Conservation (phyloP, 2,888 invertebrate genomes). For the Meiosimyza platycephala region DNA sequence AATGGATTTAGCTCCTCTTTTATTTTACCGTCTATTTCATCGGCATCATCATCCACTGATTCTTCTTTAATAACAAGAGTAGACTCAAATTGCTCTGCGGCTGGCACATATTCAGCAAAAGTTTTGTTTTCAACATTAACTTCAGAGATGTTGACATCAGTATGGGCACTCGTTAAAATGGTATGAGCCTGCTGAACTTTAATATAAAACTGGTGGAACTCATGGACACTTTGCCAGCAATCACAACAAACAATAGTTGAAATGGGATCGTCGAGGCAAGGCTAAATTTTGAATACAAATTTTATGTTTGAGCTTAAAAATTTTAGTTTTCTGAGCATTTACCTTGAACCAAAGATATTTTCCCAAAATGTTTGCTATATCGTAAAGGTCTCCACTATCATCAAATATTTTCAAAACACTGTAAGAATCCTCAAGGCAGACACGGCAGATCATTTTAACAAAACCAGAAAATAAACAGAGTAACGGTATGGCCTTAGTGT, state of each 20-base stretch:
- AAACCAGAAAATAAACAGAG: too few species aligned
- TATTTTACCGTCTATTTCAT: constrained; percentile 40
- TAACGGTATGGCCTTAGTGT: too few species aligned
- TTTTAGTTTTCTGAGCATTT: constrained; percentile 3
- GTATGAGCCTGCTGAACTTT: constrained; percentile 60
- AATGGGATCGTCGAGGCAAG: constrained; percentile 55
- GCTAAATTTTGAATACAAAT: constrained; percentile 40
- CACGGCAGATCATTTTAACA: constrained; percentile 60
- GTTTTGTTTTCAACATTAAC: neutral
- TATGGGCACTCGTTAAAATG: constrained; percentile 50
- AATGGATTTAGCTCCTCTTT: constrained; percentile 50
- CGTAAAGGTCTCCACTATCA: constrained; percentile 53
- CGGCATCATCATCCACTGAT: constrained; percentile 28
- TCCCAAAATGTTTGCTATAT: constrained; percentile 56
- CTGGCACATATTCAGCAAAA: too few species aligned
- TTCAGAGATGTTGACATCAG: neutral
- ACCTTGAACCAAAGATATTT: constrained; percentile 67
- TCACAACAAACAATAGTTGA: constrained; percentile 59
- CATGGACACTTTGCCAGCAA: constrained; percentile 58
- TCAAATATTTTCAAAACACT: constrained; percentile 62
- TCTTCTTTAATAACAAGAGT: constrained; percentile 40
- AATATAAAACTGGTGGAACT: constrained; percentile 58
- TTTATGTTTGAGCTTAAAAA: too few species aligned
- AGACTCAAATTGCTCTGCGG: neutral
- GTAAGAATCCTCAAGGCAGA: constrained; percentile 59